Percentiles rank a stretch among this genome's conserved stretches.
These are phyloP conservation scores for Mesaphorura yosii DNA, from an alignment of 1,140 invertebrate species.

Conservation along the genomic window DNA sequence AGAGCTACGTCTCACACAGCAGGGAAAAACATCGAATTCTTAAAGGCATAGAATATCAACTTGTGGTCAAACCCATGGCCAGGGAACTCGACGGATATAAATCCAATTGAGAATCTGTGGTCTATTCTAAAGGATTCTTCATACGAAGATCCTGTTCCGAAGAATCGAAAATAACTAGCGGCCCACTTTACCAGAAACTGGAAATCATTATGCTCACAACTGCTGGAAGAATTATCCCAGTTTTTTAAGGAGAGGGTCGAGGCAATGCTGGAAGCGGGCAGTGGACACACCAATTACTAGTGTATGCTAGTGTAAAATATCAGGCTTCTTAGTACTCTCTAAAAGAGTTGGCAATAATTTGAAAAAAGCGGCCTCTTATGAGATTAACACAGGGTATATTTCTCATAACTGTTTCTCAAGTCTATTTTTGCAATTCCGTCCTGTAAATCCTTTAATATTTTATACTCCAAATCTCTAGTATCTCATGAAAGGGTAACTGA, in stretches of 20 bases:
- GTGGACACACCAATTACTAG: slow-evolving; percentile 3
- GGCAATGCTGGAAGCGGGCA: neutral
- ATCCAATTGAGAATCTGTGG: neutral
- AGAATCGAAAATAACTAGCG: neutral
- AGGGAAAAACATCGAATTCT: neutral
- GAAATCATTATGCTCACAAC: neutral
- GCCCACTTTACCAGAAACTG: neutral
- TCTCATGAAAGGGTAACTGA: too few relatives aligned
- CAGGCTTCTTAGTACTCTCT: too few relatives aligned
- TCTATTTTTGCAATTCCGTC: too few relatives aligned
- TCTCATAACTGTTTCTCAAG: too few relatives aligned
- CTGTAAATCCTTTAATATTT: too few relatives aligned
- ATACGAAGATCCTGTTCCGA: neutral
- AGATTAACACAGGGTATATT: too few relatives aligned
- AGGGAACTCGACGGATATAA: neutral
- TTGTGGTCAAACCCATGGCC: neutral
- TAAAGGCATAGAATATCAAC: too few relatives aligned
- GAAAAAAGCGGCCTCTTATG: too few relatives aligned
- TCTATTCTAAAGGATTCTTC: neutral
- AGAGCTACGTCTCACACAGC: neutral
- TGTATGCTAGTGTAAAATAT: neutral
- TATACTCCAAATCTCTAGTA: too few relatives aligned
- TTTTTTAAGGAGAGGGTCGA: neutral
- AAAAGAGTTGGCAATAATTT: too few relatives aligned
- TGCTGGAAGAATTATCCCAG: neutral